These are phyloP conservation scores for Raja brachyura DNA, from an alignment of 2,113 vertebrate genomes.

Conservation along the genomic window DNA sequence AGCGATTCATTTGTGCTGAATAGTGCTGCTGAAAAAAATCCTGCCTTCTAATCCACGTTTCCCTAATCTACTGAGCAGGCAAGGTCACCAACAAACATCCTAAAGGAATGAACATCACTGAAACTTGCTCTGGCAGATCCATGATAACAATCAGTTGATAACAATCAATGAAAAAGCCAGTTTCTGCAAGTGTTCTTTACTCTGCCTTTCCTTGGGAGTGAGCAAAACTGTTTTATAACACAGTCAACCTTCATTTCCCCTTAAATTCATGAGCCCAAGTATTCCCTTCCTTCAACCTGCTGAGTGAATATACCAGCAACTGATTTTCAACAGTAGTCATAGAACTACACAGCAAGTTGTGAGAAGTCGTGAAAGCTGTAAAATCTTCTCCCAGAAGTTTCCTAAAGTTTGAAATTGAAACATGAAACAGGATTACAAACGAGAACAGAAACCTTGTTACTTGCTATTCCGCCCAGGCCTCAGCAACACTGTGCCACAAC, in stretches of 20 bases:
- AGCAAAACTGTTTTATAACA: not conserved
- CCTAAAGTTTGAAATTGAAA: not conserved
- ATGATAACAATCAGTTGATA: not conserved
- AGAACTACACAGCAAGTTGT: not conserved
- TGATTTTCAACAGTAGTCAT: too few relatives aligned
- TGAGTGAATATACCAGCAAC: not conserved
- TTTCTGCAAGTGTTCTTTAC: not conserved
- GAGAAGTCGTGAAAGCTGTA: not conserved
- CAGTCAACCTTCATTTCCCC: not conserved
- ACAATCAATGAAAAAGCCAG: not conserved
- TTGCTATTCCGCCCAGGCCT: not conserved
- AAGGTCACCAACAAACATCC: too few relatives aligned
- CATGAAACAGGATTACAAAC: not conserved
- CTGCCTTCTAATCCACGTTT: not conserved
- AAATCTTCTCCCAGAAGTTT: not conserved
- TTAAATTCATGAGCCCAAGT: not conserved
- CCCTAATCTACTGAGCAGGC: not conserved
- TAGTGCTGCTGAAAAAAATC: not conserved
- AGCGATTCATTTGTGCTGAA: not conserved
- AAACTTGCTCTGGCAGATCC: not conserved
- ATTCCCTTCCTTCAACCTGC: not conserved
- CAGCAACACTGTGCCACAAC: not conserved
- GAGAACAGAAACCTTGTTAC: not conserved
- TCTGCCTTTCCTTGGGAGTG: not conserved
- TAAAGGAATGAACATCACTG: not conserved